These are phyloP conservation scores for Mythimna pallens DNA, from an alignment of 2,888 invertebrate species.

Conservation along the genomic window DNA sequence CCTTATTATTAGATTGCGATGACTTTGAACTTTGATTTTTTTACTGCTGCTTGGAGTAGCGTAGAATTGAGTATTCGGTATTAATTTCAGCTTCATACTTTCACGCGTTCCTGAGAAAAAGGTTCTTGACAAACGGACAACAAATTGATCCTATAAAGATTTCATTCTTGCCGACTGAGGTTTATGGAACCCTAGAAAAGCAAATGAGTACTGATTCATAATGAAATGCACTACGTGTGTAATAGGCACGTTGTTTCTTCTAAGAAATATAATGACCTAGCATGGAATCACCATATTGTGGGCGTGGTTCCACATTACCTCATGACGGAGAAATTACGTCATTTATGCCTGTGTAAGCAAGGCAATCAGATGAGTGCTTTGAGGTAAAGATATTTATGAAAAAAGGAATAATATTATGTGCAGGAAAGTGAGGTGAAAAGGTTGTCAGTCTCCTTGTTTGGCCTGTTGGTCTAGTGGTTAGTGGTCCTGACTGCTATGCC, in stretches of 20 bases:
- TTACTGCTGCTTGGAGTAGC: too few species aligned
- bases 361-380: not conserved
- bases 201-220: slow-evolving; percentile 10
- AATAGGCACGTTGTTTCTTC: slow-evolving; percentile 10
- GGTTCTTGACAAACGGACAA: too few species aligned
- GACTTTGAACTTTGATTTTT: too few species aligned
- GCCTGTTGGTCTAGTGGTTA: too few species aligned
- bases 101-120: too few species aligned
- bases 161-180: too few species aligned
- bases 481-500: too few species aligned
- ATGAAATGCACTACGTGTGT: not conserved
- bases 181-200: not conserved
- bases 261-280: slow-evolving; percentile 36
- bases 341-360: slow-evolving; percentile 12
- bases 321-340: slow-evolving; percentile 29
- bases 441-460: not conserved
- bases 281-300: slow-evolving; percentile 38
- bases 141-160: too few species aligned
- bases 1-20: too few species aligned
- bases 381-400: not conserved
- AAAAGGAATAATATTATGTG: not conserved
- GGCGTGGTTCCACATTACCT: slow-evolving; percentile 33
- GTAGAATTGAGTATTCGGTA: too few species aligned
- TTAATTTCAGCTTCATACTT: too few species aligned
- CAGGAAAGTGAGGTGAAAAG: not conserved